A percentile compares a stretch with the other conserved stretches of the same genome.
These are phyloP conservation scores for Brienomyrus longianalis DNA, from an alignment of 2,113 vertebrate genomes.

Conservation along the genomic window DNA sequence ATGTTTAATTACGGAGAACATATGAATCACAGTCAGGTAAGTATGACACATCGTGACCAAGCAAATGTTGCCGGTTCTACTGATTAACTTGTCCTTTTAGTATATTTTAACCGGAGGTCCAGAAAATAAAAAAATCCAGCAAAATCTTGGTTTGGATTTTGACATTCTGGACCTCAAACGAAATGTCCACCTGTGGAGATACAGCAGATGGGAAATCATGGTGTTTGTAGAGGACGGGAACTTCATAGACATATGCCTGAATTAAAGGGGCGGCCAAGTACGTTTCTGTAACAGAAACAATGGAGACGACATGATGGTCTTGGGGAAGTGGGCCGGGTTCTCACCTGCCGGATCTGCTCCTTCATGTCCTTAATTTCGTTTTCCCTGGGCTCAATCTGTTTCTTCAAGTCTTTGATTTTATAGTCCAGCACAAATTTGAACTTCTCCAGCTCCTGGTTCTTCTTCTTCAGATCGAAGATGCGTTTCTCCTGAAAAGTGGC, in stretches of 20 bases:
- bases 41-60: neutral
- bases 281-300: neutral
- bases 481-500: constrained; percentile 64
- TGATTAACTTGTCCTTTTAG: neutral
- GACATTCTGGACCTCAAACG: neutral
- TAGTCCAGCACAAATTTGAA: constrained; percentile 74
- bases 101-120: neutral
- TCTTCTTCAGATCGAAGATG: constrained; percentile 73
- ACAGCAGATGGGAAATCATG: neutral
- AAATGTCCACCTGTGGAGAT: neutral
- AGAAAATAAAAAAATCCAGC: neutral
- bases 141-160: neutral
- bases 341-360: constrained; percentile 72
- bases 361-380: constrained; percentile 70
- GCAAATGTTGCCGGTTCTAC: neutral
- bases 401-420: constrained; percentile 74
- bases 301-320: neutral
- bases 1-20: neutral
- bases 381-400: constrained; percentile 70
- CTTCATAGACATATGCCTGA: neutral
- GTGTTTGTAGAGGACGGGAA: neutral
- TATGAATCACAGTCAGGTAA: neutral
- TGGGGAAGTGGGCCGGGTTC: neutral
- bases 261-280: neutral
- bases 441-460: constrained; percentile 79